A percentile compares a stretch with the other conserved stretches of the same genome.
phyloP scores from a whole-genome alignment of 2,113 vertebrate genomes.

The Neoarius graeffei region DNA sequence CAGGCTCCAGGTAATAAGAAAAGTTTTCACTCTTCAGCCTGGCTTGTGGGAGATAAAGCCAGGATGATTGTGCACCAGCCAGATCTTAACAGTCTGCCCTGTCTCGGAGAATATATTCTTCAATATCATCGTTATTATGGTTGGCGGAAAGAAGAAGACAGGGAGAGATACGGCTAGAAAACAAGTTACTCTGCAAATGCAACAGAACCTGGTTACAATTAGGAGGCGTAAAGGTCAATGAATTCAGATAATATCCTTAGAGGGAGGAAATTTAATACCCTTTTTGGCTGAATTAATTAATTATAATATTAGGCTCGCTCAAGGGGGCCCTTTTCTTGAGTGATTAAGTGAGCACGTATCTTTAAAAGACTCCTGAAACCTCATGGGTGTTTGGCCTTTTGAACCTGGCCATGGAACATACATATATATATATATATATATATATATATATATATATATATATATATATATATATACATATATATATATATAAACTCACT shows the following conservation, averaged over 20 bases:
- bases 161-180: slow-evolving; percentile 67
- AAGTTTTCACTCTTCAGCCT: slow-evolving; percentile 71
- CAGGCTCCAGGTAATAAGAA: slow-evolving; percentile 75
- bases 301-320: slow-evolving; percentile 99
- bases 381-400: slow-evolving; percentile 74
- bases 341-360: slow-evolving; percentile 98
- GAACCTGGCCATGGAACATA: slow-evolving; percentile 64
- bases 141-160: slow-evolving; percentile 38
- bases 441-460: too few relatives aligned
- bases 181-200: slow-evolving; percentile 89
- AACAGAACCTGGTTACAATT: slow-evolving; percentile 92
- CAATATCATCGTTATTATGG: slow-evolving; percentile 78
- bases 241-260: slow-evolving; percentile 99
- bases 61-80: slow-evolving; percentile 61
- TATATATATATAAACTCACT: too few relatives aligned
- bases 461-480: too few relatives aligned
- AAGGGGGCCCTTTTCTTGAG: slow-evolving; percentile 93
- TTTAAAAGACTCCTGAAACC: slow-evolving; percentile 78
- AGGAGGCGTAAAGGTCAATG: slow-evolving; percentile 99
- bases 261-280: slow-evolving; percentile 98
- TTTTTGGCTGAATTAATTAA: slow-evolving; percentile 99
- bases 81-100: slow-evolving; percentile 53
- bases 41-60: slow-evolving; percentile 70
- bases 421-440: too few relatives aligned
- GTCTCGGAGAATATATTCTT: slow-evolving; percentile 48